These are phyloP conservation scores for Prunella strophiata DNA, from an alignment of 2,797 vertebrate species.

Conservation along the genomic window DNA sequence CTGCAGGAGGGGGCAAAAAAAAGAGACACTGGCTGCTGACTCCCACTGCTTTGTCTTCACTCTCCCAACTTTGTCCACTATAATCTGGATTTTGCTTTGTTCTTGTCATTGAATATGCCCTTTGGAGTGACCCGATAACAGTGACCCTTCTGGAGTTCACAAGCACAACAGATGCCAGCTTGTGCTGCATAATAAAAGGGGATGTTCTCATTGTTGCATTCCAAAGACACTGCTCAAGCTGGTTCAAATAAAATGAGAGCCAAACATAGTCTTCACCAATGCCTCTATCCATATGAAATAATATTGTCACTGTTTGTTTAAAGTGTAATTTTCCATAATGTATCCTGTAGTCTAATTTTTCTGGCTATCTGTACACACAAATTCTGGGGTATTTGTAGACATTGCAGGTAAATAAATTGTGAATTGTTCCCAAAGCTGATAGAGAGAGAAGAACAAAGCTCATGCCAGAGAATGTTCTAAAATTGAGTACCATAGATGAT, in stretches of 20 bases:
- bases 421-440: neutral
- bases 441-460: neutral
- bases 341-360: neutral
- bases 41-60: conserved; percentile 21
- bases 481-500: neutral
- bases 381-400: neutral
- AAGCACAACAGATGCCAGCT: neutral
- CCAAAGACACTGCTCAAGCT: neutral
- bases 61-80: conserved; percentile 6
- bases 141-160: neutral
- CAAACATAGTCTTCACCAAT: neutral
- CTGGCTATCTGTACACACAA: neutral
- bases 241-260: neutral
- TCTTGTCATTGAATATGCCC: conserved; percentile 2
- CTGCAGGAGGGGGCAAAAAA: rapidly evolving
- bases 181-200: neutral
- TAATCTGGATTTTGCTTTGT: conserved; percentile 36
- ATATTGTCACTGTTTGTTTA: neutral
- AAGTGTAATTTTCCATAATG: neutral
- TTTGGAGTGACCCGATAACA: neutral
- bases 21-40: neutral
- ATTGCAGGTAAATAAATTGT: neutral
- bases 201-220: neutral
- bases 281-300: neutral
- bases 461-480: neutral